phyloP scores from a whole-genome alignment of 2,113 vertebrate genomes.

The Sardina pilchardus region DNA sequence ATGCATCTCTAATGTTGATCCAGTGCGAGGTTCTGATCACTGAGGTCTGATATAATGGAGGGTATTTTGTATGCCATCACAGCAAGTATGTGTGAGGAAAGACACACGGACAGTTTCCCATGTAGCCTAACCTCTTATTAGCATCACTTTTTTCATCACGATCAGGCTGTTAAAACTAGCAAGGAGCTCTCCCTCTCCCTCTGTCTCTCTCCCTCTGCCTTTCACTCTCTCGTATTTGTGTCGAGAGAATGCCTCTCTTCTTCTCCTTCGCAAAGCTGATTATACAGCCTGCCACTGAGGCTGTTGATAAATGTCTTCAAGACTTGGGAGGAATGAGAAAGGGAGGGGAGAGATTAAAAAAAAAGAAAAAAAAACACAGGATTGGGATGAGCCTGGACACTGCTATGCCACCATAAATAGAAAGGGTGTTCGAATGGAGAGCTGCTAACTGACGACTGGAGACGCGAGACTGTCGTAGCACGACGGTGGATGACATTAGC shows the following conservation, averaged over 20 bases:
- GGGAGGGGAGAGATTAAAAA: not conserved
- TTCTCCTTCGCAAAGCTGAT: conserved; percentile 64
- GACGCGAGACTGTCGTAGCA: conserved; percentile 41
- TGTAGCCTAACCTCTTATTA: not conserved
- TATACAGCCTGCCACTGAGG: conserved; percentile 66
- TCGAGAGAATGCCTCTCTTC: conserved; percentile 41
- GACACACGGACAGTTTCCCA: not conserved
- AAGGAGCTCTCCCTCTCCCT: conserved; percentile 21
- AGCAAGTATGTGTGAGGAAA: not conserved
- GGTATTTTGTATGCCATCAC: not conserved
- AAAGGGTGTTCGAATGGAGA: conserved; percentile 41
- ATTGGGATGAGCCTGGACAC: conserved; percentile 51
- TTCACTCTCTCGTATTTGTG: conserved; percentile 33
- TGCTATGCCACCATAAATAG: conserved; percentile 52
- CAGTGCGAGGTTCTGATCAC: conserved; percentile 2
- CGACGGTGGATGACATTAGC: conserved; percentile 2
- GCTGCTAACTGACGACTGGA: conserved; percentile 47
- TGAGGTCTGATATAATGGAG: not conserved
- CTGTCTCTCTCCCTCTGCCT: conserved; percentile 53
- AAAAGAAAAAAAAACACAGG: conserved; percentile 22
- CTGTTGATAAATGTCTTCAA: conserved; percentile 59
- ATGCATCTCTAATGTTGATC: not conserved
- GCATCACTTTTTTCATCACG: too few species aligned
- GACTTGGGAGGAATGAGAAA: conserved; percentile 26
- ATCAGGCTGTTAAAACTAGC: not conserved